Base-by-base conservation (phyloP, 2,888 invertebrate genomes). In the Mythimna lalbum region DNA sequence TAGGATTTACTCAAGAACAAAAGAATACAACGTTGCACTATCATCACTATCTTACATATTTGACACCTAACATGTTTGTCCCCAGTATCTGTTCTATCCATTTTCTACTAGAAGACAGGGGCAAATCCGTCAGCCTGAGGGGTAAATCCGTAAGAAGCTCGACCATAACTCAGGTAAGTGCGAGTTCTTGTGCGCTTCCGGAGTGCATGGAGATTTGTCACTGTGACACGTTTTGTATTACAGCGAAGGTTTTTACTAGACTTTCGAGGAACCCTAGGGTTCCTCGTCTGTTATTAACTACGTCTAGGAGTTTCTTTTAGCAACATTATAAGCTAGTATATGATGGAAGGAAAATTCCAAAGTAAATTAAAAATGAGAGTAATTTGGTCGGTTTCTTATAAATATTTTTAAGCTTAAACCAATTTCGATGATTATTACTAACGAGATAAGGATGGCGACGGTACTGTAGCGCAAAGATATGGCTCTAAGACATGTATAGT, bases 131-230 rank as follows among this genome's bases (percentile, higher is more conserved):
- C 47, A 47, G 21, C 60, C 56, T 60, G 71, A 69, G 56, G 77
- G 66, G 53, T 74, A 75, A 83, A 81, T 79, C 74, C 76, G 33
- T 73, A 71, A 83, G 79, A 72, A 83, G 69, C 73, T 61, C 79
- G n/a, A 79, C 72, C 73, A 81, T 83, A 74, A 74, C 59, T 83
- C 82, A 83, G 64, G 80, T 76, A 57, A 36, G 61, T 69, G 70
- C 39, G 12, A 60, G 68, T 77, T 73, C 62, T 80, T 80, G 69
- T 69, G 74, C 69, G 55, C 73, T 62, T 52, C 47, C 33, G 61
- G 60, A 56, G 69, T 81, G 69, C 69, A 65, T 61, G 67, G 55
- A 75, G 19, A 82, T 82, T 81, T 82, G 63, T 82, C 78, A 81
- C 59, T 57, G 62, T 78, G 75, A 73, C 83, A 73, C 39, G 27